These are phyloP conservation scores for Setipinna tenuifilis DNA, from an alignment of 2,797 vertebrate species.

Conservation along the genomic window DNA sequence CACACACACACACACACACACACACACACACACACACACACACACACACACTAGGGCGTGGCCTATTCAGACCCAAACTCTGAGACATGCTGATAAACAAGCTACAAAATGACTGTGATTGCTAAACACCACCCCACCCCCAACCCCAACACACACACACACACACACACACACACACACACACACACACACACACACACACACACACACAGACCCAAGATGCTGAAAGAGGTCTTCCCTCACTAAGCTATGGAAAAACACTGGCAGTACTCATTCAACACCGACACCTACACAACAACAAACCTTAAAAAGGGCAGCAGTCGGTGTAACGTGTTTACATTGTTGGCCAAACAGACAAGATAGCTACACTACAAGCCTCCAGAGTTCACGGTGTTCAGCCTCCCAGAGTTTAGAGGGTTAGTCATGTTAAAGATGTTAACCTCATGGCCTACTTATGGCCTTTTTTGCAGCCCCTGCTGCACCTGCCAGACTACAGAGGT, in stretches of 20 bases:
- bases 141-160: neutral
- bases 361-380: neutral
- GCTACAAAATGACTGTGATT: neutral
- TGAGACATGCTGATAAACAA: slow-evolving; percentile 10
- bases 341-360: neutral
- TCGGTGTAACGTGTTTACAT: neutral
- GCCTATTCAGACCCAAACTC: neutral
- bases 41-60: neutral
- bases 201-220: slow-evolving; percentile 1
- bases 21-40: neutral
- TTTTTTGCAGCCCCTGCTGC: no score
- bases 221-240: neutral
- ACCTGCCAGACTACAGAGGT: neutral
- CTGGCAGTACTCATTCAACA: neutral
- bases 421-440: no score
- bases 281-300: neutral
- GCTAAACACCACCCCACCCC: neutral
- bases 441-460: no score
- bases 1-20: neutral
- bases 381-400: no score
- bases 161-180: slow-evolving; percentile 1
- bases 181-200: neutral
- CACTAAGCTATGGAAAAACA: neutral
- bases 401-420: no score
- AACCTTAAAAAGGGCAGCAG: no score